Evolutionary conservation across 2,888 invertebrate species (phyloP), one percentile per base, ranked within the genome.

Genomic region (Dendrolimus houi): DNA sequence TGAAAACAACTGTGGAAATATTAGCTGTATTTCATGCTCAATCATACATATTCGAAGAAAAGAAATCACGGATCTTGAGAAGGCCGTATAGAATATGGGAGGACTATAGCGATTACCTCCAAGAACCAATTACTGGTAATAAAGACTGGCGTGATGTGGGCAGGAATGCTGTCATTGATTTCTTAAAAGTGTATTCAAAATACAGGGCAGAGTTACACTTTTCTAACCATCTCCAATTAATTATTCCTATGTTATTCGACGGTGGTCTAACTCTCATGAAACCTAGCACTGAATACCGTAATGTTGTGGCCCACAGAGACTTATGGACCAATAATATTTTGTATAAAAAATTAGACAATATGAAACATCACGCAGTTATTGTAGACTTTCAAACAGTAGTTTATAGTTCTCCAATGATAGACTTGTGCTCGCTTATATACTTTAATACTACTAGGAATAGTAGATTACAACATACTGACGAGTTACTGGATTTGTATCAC

Each of bases 321-420:
- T 77, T 93, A 41, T 94, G 94, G 93, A 79, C 85, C 0, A 94
- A 93, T 68, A 94, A 94, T 67, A 80, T 93, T 54, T 87, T 94
- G 74, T 83, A 93, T 17, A 86, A 83, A 65, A 73, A 69, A 53
- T 58, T 70, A 3, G 61, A 75, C 13, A 67, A 81, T 42, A 77
- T 80, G 0, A 69, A 69, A 8, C 85, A 85, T 2, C 80, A 92
- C 2, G 91, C 92, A 52, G 70, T 93, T 41, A 72, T 95, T 47
- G 91, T 95, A 7, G 95, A 95, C 74, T 95, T 92, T 69, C 95
- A 95, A 75, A 85, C 95, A 55, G 87, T 92, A 0, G 77, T 95
- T 10, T 95, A 95, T 68, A 86, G 91, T 7, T 92, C 94, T 0
- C 93, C 95, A 0, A 92, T 93, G 66, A 82, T 94, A 56, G 95